Conservation (phyloP, 2,888 invertebrate species). For the Acronicta aceris region DNA sequence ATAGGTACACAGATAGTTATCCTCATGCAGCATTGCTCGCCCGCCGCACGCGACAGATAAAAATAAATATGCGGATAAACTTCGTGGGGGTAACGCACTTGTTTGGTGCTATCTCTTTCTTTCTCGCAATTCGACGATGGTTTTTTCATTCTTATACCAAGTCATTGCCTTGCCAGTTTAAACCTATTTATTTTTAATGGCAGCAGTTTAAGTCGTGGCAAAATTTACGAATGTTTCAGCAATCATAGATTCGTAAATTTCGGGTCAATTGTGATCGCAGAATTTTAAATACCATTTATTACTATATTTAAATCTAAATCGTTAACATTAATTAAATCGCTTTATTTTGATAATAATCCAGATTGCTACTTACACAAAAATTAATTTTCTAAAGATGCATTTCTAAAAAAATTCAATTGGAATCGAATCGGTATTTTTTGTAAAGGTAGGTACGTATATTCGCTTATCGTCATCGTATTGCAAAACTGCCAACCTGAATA, state of each 20-base stretch:
- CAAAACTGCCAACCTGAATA: slow-evolving; percentile 60
- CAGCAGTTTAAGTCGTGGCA: slow-evolving; percentile 73
- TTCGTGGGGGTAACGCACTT: slow-evolving; percentile 88
- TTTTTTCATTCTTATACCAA: slow-evolving; percentile 78
- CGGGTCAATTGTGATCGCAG: slow-evolving; percentile 34
- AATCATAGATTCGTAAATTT: slow-evolving; percentile 38
- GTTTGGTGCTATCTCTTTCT: slow-evolving; percentile 78
- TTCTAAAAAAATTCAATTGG: slow-evolving; percentile 29
- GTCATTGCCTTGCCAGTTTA: slow-evolving; percentile 82
- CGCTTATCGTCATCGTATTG: slow-evolving; percentile 47
- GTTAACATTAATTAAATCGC: slow-evolving; percentile 13
- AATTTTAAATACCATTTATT: slow-evolving; percentile 14
- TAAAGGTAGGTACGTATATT: slow-evolving; percentile 30
- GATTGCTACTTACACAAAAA: slow-evolving; percentile 15
- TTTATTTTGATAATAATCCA: slow-evolving; percentile 12
- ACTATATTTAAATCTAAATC: slow-evolving; percentile 10
- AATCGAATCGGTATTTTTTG: slow-evolving; percentile 30
- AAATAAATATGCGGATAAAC: slow-evolving; percentile 81
- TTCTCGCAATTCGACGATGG: slow-evolving; percentile 73
- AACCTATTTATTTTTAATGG: slow-evolving; percentile 81
- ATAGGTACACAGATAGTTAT: slow-evolving; percentile 9
- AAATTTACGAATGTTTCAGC: slow-evolving; percentile 80
- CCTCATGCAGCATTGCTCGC: slow-evolving; percentile 39
- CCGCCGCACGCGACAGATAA: slow-evolving; percentile 67
- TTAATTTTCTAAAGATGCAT: slow-evolving; percentile 14